phyloP scores from a whole-genome alignment of 2,113 vertebrate genomes.

The Rallus limicola region DNA sequence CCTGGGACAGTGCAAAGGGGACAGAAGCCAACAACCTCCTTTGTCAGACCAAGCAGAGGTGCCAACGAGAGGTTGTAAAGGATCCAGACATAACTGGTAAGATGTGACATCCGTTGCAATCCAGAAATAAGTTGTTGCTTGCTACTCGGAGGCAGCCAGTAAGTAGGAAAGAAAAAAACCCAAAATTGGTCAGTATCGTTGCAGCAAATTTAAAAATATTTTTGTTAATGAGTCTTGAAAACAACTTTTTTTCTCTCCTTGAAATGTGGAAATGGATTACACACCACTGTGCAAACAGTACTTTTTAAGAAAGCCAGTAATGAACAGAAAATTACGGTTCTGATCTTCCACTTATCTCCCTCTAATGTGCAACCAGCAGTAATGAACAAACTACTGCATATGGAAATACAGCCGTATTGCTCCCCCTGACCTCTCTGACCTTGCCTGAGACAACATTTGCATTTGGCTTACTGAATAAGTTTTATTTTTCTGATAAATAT shows the following conservation, averaged over 20 bases:
- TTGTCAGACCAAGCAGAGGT: background rate
- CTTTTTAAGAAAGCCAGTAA: background rate
- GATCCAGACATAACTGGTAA: background rate
- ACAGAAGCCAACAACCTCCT: fast-evolving
- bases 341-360: background rate
- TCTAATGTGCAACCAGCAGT: background rate
- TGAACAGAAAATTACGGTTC: background rate
- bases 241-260: background rate
- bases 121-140: background rate
- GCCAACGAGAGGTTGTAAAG: background rate
- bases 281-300: background rate
- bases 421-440: background rate
- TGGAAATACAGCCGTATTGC: background rate
- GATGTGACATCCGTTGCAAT: fast-evolving
- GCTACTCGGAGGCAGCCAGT: background rate
- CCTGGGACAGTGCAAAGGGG: fast-evolving
- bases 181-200: background rate
- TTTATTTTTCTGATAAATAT: slow-evolving; percentile 60
- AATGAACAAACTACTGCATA: background rate
- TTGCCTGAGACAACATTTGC: slow-evolving; percentile 48
- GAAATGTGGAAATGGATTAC: background rate
- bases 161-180: background rate
- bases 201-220: background rate
- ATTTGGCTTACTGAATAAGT: slow-evolving; percentile 17
- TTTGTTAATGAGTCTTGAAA: background rate